Base-by-base conservation (phyloP, 2,888 invertebrate species). In the Hypena proboscidalis region DNA sequence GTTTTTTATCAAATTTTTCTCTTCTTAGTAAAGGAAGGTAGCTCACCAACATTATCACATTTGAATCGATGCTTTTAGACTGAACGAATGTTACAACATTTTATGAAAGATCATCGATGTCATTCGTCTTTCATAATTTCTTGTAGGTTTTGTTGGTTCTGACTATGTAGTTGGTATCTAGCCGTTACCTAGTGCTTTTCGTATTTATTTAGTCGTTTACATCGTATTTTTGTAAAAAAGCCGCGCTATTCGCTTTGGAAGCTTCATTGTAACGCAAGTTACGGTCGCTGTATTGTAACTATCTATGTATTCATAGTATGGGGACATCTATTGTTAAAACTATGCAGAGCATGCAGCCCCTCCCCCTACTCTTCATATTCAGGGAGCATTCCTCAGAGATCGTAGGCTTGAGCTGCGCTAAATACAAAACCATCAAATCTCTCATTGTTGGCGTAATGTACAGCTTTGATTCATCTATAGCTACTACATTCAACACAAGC, bases 21-120 rank as follows among this genome's bases (percentile, higher is more conserved):
- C 73, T 81, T 77, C 77, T 77, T 83, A 79, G 83, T 77, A 74
- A 71, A 71, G 67, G 76, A 76, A 74, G 76, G 70, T 86, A 85
- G 87, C 70, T 80, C 70, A 68, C 71, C 60, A 57, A 60, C 60
- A 47, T 66, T 60, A 62, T 70, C 67, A 71, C 64, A 70, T 67
- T 62, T 45, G 51, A 67, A 51, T 63, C 59, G 67, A 69, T 62
- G 74, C 73, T 73, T 57, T 64, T 63, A 63, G 69, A 49, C 36
- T 46, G 21, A 64, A 64, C 53, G 58, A 65, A 58, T 61, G 50
- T 57, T 57, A 57, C 56, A 53, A 58, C 36, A 59, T 58, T 54
- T 56, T 58, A 61, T 58, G 60, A 61, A 52, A 50, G 53, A 50
- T 32, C 54, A 51, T 51, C 37, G 31, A 48, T 27, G 27, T 29